Percentiles rank a stretch among this genome's conserved stretches.
phyloP scores from a whole-genome alignment of 1,140 invertebrate genomes.

The Meteorus sp. region DNA sequence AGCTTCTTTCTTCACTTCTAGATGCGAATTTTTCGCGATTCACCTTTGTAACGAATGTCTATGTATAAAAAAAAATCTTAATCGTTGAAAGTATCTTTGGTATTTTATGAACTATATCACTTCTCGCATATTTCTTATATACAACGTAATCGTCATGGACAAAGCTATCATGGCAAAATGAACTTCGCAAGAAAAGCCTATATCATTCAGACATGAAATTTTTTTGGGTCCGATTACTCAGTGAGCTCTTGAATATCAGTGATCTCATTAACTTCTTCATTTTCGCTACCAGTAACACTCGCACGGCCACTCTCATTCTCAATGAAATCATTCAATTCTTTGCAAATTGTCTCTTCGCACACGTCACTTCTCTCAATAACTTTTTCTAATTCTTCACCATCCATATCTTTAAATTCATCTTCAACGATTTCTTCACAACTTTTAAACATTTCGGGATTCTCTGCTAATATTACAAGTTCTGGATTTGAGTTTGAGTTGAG shows the following conservation, averaged over 20 bases:
- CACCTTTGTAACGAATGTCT: background rate
- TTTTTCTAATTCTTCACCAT: constrained; percentile 38
- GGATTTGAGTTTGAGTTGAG: constrained; percentile 54
- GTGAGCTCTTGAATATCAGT: background rate
- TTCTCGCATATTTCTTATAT: background rate
- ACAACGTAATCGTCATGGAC: background rate
- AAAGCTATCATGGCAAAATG: too few relatives aligned
- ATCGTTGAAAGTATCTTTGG: background rate
- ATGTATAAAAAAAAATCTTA: background rate
- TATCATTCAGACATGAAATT: background rate
- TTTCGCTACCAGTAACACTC: constrained; percentile 16
- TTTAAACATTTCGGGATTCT: constrained; percentile 50
- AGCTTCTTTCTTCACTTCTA: background rate
- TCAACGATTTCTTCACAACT: constrained; percentile 51
- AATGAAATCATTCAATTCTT: constrained; percentile 49
- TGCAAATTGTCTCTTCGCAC: constrained; percentile 49
- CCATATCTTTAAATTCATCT: constrained; percentile 41
- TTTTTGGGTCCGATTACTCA: background rate
- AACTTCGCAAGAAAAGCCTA: background rate
- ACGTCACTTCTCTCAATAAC: constrained; percentile 44
- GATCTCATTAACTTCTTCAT: constrained; percentile 1
- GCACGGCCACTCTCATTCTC: constrained; percentile 37
- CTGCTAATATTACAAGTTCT: constrained; percentile 37
- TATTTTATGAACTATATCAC: background rate
- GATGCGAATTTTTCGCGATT: background rate